Percentiles rank a stretch among this genome's conserved stretches.
Conservation (phyloP, 2,888 invertebrate genomes). For the Eristalis tenax region DNA sequence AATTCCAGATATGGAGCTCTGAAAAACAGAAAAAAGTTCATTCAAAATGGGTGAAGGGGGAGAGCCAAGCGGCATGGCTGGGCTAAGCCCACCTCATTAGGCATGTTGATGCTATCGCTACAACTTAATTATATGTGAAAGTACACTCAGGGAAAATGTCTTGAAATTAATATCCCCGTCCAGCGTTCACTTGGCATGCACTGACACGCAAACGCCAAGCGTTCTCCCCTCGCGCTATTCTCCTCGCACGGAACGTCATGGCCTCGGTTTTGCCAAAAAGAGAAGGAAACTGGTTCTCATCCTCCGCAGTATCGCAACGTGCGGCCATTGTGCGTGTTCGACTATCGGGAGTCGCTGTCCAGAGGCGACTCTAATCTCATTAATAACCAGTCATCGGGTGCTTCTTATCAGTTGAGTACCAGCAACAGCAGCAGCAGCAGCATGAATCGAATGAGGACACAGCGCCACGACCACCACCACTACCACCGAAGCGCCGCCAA, state of each 20-base stretch:
- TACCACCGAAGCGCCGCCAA: slow-evolving; percentile 55
- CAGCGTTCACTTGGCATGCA: slow-evolving; percentile 57
- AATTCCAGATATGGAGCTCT: slow-evolving; percentile 19
- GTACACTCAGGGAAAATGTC: slow-evolving; percentile 66
- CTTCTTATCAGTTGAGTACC: slow-evolving; percentile 70
- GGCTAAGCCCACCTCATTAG: slow-evolving; percentile 60
- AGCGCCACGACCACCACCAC: slow-evolving; percentile 28
- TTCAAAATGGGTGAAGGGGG: not conserved
- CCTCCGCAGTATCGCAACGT: slow-evolving; percentile 69
- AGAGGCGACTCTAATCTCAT: slow-evolving; percentile 72
- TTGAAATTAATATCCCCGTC: slow-evolving; percentile 68
- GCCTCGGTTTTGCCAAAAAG: slow-evolving; percentile 22
- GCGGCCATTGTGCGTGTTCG: slow-evolving; percentile 71
- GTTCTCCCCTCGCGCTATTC: slow-evolving; percentile 26
- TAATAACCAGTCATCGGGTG: slow-evolving; percentile 72
- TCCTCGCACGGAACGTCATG: slow-evolving; percentile 42
- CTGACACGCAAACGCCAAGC: slow-evolving; percentile 68
- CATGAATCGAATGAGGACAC: slow-evolving; percentile 54
- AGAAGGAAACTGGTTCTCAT: slow-evolving; percentile 61
- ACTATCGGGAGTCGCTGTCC: slow-evolving; percentile 71
- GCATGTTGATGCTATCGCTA: slow-evolving; percentile 66
- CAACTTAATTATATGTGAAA: slow-evolving; percentile 72
- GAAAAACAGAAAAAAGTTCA: not conserved
- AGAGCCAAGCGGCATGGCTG: slow-evolving; percentile 11
- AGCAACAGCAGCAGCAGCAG: slow-evolving; percentile 48